A percentile compares a stretch with the other conserved stretches of the same genome.
These are phyloP conservation scores for Varroa destructor DNA, from an alignment of 1,140 invertebrate species.

Conservation along the genomic window DNA sequence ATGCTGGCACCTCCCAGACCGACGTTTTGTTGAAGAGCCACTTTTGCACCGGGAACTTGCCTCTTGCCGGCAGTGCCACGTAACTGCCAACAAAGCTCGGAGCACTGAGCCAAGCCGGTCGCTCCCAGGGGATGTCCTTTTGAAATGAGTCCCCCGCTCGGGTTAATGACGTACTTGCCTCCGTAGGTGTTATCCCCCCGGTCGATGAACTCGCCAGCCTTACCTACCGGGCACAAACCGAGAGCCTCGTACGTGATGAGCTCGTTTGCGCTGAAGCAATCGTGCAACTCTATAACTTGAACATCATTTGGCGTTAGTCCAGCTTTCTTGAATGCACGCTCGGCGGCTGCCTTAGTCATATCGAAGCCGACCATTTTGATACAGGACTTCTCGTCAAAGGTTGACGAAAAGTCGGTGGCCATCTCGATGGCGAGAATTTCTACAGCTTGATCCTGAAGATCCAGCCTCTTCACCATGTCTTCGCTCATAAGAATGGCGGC, in stretches of 20 bases:
- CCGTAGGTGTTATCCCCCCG: slow-evolving; percentile 92
- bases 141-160: slow-evolving; percentile 91
- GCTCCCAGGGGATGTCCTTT: slow-evolving; percentile 97
- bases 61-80: slow-evolving; percentile 72
- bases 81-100: slow-evolving; percentile 80
- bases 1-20: slow-evolving; percentile 90
- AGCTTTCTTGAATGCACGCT: slow-evolving; percentile 63
- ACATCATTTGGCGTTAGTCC: slow-evolving; percentile 62
- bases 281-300: slow-evolving; percentile 95
- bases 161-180: slow-evolving; percentile 90
- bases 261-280: slow-evolving; percentile 97
- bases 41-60: slow-evolving; percentile 68
- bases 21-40: slow-evolving; percentile 90
- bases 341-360: slow-evolving; percentile 75
- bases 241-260: slow-evolving; percentile 93
- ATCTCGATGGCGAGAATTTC: slow-evolving; percentile 94
- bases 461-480: slow-evolving; percentile 68
- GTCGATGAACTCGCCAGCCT: slow-evolving; percentile 84
- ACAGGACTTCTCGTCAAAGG: slow-evolving; percentile 67
- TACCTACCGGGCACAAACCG: slow-evolving; percentile 74
- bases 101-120: slow-evolving; percentile 87
- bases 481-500: slow-evolving; percentile 80
- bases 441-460: slow-evolving; percentile 64
- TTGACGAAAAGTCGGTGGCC: slow-evolving; percentile 71
- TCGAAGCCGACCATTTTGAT: slow-evolving; percentile 89